phyloP scores from a whole-genome alignment of 92 coral and sea anemone species.

The Porites evermanni region DNA sequence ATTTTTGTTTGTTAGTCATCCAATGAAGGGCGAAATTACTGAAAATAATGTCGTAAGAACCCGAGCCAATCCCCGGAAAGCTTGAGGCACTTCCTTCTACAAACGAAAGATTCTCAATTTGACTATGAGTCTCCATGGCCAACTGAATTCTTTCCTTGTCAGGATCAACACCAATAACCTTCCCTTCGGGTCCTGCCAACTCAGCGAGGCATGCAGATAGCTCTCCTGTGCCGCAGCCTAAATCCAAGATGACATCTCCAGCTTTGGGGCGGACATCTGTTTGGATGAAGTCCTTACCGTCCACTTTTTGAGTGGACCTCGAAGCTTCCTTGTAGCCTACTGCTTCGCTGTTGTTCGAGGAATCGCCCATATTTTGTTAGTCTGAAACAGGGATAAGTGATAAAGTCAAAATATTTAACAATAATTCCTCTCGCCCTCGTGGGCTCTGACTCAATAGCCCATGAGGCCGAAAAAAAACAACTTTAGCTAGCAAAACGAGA shows the following conservation, averaged over 20 bases:
- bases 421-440: no score
- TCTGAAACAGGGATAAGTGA: no score
- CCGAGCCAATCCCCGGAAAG: no score
- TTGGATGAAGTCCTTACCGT: background rate
- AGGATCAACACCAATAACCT: no score
- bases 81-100: background rate
- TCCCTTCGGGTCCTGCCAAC: no score
- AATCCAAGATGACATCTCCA: constrained; percentile 41
- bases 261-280: constrained; percentile 8
- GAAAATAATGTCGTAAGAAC: background rate
- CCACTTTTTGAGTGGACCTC: background rate
- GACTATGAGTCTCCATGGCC: background rate
- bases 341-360: background rate
- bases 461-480: no score
- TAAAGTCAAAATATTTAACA: no score
- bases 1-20: background rate
- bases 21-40: background rate
- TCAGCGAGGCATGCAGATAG: constrained; percentile 21
- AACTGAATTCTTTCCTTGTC: no score
- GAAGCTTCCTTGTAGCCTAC: background rate
- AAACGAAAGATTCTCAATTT: background rate
- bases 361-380: background rate
- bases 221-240: constrained; percentile 63
- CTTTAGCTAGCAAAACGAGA: no score
- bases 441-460: no score